phyloP scores from a whole-genome alignment of 2,888 invertebrate species.

The Phengaris alcon region DNA sequence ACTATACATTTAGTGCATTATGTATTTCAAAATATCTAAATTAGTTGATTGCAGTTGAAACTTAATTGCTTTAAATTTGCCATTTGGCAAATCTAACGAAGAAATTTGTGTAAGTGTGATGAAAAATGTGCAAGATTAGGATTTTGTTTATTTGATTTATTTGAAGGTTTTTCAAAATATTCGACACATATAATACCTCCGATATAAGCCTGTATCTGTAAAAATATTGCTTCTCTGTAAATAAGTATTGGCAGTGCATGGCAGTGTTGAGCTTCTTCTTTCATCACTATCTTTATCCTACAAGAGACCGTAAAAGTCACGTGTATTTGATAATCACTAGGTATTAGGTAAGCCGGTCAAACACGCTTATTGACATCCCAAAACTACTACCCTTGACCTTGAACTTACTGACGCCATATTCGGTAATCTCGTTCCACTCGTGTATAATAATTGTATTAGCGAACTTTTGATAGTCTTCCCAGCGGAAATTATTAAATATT shows the following conservation, averaged over 20 bases:
- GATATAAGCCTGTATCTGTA: neutral
- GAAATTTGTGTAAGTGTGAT: too few relatives aligned
- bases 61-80: neutral
- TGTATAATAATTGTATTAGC: conserved; percentile 15
- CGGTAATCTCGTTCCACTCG: conserved; percentile 12
- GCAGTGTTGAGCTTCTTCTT: neutral
- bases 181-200: neutral
- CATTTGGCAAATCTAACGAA: too few relatives aligned
- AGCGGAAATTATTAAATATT: neutral
- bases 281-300: neutral
- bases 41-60: neutral
- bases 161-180: neutral
- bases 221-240: neutral
- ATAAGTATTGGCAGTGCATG: neutral
- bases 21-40: neutral
- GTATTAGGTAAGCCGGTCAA: neutral
- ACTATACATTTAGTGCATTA: neutral
- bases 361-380: neutral
- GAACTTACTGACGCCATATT: neutral
- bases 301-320: neutral
- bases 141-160: neutral
- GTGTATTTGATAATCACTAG: neutral
- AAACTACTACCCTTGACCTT: conserved; percentile 17
- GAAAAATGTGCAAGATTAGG: neutral
- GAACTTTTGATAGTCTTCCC: conserved; percentile 12